Conservation (phyloP, 2,113 vertebrate species). For the Prionailurus bengalensis region DNA sequence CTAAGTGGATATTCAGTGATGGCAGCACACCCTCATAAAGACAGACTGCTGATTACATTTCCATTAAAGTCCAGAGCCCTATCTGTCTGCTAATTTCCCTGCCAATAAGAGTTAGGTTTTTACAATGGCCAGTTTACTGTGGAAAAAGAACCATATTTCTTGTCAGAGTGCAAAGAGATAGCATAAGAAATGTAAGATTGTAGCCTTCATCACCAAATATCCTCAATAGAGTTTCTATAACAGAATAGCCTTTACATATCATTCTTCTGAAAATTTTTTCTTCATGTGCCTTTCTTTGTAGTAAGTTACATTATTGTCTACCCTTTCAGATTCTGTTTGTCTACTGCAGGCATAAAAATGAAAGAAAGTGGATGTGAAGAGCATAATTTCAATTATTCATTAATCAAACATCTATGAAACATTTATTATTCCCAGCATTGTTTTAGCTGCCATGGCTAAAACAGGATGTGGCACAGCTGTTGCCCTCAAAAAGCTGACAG, state of each 20-base stretch:
- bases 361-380: background rate
- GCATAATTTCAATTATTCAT: background rate
- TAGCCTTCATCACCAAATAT: conserved; percentile 70
- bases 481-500: background rate
- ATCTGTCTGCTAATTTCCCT: conserved; percentile 86
- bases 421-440: background rate
- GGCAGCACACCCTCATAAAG: conserved; percentile 84
- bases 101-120: conserved; percentile 69
- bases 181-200: conserved; percentile 41
- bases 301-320: background rate
- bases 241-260: background rate
- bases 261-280: background rate
- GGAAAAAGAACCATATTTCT: conserved; percentile 68
- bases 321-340: conserved; percentile 16
- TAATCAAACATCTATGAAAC: conserved; percentile 7
- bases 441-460: background rate
- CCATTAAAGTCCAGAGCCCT: conserved; percentile 86
- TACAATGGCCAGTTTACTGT: conserved; percentile 70
- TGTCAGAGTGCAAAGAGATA: conserved; percentile 61
- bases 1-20: conserved; percentile 83
- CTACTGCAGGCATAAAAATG: background rate
- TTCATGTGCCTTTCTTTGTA: background rate
- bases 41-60: conserved; percentile 87
- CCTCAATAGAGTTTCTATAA: background rate
- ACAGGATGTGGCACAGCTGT: background rate